A percentile compares a stretch with the other conserved stretches of the same genome.
phyloP scores from a whole-genome alignment of 1,140 invertebrate genomes.

The Melanaphis sacchari region DNA sequence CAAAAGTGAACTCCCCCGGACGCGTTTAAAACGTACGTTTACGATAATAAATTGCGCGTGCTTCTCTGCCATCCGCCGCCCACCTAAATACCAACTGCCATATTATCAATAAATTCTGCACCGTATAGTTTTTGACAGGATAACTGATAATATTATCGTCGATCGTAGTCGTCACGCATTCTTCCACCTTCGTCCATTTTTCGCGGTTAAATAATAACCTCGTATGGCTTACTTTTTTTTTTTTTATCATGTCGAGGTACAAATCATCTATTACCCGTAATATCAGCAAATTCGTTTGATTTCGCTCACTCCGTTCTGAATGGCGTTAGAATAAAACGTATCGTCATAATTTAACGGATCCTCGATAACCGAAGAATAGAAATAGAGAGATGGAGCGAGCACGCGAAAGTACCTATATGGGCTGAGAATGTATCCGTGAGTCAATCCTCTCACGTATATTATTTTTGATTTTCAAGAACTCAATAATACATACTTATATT shows the following conservation, averaged over 20 bases:
- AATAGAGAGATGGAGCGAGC: too few relatives aligned
- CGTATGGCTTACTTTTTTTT: not conserved
- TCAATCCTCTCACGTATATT: not conserved
- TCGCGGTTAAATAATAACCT: not conserved
- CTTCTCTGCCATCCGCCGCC: not conserved
- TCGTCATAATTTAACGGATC: not conserved
- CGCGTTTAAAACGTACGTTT: conserved; percentile 20
- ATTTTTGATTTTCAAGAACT: not conserved
- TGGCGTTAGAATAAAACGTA: not conserved
- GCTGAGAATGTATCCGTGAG: not conserved
- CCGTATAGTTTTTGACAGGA: not conserved
- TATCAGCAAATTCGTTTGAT: not conserved
- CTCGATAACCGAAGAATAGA: not conserved
- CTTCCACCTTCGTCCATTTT: not conserved
- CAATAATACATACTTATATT: not conserved
- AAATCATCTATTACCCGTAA: not conserved
- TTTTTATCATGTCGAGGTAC: not conserved
- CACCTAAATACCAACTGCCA: not conserved
- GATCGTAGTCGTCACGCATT: not conserved
- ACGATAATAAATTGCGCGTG: conserved; percentile 4
- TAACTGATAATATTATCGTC: not conserved
- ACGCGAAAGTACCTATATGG: not conserved
- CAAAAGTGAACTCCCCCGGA: conserved; percentile 30
- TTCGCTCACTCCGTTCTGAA: not conserved
- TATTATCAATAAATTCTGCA: not conserved